phyloP scores from a whole-genome alignment of 2,888 invertebrate genomes.

The Allacma fusca region DNA sequence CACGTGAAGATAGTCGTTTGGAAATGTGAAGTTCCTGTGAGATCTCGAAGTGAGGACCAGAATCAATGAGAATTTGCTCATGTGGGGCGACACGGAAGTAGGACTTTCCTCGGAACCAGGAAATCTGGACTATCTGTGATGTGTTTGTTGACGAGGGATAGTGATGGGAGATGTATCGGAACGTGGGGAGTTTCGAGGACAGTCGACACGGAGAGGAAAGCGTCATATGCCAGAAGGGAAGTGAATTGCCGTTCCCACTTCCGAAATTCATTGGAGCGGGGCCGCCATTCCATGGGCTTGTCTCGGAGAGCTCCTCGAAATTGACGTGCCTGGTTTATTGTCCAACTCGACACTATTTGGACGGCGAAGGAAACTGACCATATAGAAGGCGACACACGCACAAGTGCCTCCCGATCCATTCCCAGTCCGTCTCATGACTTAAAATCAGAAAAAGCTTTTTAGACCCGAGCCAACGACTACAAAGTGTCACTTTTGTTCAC shows the following conservation, averaged over 20 bases:
- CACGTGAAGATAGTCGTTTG: no score
- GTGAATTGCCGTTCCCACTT: constrained; percentile 46
- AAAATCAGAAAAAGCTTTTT: no score
- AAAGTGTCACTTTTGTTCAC: background rate
- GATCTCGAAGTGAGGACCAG: no score
- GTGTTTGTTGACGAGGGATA: no score
- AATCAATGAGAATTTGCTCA: no score
- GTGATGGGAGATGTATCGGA: no score
- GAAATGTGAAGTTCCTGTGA: no score
- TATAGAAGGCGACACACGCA: constrained; percentile 10
- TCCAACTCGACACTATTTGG: constrained; percentile 33
- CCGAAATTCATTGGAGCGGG: constrained; percentile 34
- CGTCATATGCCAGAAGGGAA: constrained; percentile 39
- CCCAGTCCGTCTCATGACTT: no score
- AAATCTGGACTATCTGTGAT: no score
- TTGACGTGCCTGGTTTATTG: constrained; percentile 27
- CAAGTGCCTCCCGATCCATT: background rate
- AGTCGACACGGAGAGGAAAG: constrained; percentile 31
- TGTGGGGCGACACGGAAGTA: no score
- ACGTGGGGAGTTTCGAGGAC: background rate
- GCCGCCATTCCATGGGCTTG: constrained; percentile 4
- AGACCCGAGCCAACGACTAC: no score
- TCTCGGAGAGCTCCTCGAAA: background rate
- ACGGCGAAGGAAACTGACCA: constrained; percentile 21
- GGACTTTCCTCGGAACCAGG: no score